These are phyloP conservation scores for Calidris pygmaea DNA, from an alignment of 2,113 vertebrate species.

Conservation along the genomic window DNA sequence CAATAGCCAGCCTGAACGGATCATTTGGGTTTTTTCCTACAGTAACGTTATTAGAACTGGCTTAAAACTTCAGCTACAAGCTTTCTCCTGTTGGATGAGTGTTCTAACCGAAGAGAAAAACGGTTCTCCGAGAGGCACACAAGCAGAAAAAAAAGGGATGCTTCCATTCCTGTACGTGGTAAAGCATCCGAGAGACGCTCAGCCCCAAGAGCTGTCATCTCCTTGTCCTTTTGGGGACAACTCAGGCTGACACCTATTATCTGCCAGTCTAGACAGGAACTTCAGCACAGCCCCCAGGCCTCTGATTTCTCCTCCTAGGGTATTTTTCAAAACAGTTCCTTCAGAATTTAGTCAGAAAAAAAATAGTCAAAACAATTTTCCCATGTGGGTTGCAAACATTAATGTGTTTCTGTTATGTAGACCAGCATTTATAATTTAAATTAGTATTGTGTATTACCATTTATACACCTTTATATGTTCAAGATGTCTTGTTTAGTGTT, in stretches of 20 bases:
- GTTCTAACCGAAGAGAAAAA: background rate
- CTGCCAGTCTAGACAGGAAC: background rate
- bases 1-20: accelerated
- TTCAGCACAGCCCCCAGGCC: background rate
- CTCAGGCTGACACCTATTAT: background rate
- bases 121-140: background rate
- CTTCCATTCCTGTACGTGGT: background rate
- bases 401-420: accelerated
- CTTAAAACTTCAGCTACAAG: background rate
- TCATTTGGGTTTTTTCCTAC: background rate
- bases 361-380: accelerated
- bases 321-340: background rate
- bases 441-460: background rate
- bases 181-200: background rate
- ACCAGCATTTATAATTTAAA: background rate
- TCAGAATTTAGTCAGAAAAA: background rate
- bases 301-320: background rate
- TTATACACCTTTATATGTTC: background rate
- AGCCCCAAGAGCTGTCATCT: background rate
- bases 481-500: background rate
- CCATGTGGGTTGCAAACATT: background rate
- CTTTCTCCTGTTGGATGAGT: accelerated
- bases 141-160: background rate
- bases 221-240: background rate
- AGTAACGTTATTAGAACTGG: background rate